Conservation (phyloP, 2,888 invertebrate species). For the Noctua fimbriata region DNA sequence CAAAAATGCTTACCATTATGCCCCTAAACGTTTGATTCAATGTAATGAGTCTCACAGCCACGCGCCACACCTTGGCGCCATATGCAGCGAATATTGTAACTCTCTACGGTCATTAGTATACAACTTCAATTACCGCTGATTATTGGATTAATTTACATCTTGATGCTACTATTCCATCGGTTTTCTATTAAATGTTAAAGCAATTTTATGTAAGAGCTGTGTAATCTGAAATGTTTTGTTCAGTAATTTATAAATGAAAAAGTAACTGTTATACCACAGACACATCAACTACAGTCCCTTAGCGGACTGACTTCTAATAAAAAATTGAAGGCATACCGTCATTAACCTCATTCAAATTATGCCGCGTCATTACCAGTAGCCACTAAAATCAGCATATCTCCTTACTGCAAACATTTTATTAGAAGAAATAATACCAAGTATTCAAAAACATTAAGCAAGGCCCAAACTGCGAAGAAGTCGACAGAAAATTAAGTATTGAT, state of each 20-base stretch:
- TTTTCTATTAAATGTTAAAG: too few species aligned
- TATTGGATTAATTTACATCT: neutral
- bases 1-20: neutral
- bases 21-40: neutral
- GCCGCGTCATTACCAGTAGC: conserved; percentile 1
- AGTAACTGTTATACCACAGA: neutral
- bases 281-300: neutral
- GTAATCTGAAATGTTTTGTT: neutral
- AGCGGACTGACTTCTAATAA: neutral
- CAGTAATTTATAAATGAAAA: neutral
- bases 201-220: neutral
- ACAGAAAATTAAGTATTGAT: conserved; percentile 25
- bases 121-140: neutral
- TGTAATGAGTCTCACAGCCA: neutral
- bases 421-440: neutral
- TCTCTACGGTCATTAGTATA: conserved; percentile 2
- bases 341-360: neutral
- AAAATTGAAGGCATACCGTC: neutral
- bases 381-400: neutral
- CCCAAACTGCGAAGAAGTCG: neutral
- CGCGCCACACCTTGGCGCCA: neutral
- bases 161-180: neutral
- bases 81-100: conserved; percentile 8
- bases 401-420: neutral
- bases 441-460: neutral